Conservation (phyloP, 2,797 vertebrate species). For the Parambassis ranga region DNA sequence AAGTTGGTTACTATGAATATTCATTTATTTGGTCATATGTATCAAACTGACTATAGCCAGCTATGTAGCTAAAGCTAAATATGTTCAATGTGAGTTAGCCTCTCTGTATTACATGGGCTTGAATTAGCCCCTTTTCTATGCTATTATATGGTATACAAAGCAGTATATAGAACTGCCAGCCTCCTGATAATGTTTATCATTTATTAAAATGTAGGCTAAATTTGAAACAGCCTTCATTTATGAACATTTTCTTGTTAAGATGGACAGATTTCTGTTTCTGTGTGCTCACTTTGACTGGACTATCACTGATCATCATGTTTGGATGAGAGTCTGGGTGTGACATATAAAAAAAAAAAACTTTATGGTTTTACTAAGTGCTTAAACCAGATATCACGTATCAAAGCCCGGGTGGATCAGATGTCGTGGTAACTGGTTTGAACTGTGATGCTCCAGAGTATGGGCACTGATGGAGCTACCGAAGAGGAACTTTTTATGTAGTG, state of each 20-base stretch:
- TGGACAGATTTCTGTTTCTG: conserved; percentile 31
- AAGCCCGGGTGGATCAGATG: conserved; percentile 7
- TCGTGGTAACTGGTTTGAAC: conserved; percentile 35
- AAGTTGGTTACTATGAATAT: too few species aligned
- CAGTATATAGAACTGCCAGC: background rate
- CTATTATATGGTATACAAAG: background rate
- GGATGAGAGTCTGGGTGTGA: conserved; percentile 22
- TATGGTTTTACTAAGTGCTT: conserved; percentile 57
- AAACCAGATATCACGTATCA: conserved; percentile 31
- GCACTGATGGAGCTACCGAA: conserved; percentile 19
- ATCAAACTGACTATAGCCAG: background rate
- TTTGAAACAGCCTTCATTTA: background rate
- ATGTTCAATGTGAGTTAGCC: too few species aligned
- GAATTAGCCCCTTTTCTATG: background rate
- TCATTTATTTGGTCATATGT: too few species aligned
- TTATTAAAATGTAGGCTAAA: background rate
- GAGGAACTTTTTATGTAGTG: conserved; percentile 41
- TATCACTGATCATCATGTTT: conserved; percentile 34
- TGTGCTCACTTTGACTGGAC: conserved; percentile 36
- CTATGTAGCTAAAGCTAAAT: too few species aligned
- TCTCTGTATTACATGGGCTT: background rate
- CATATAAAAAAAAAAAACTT: background rate
- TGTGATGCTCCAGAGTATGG: conserved; percentile 28
- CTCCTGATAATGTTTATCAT: background rate
- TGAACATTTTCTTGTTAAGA: conserved; percentile 6